Percentiles rank a stretch among this genome's conserved stretches.
These are phyloP conservation scores for Eristalinus sepulchralis DNA, from an alignment of 2,888 invertebrate species.

Conservation along the genomic window DNA sequence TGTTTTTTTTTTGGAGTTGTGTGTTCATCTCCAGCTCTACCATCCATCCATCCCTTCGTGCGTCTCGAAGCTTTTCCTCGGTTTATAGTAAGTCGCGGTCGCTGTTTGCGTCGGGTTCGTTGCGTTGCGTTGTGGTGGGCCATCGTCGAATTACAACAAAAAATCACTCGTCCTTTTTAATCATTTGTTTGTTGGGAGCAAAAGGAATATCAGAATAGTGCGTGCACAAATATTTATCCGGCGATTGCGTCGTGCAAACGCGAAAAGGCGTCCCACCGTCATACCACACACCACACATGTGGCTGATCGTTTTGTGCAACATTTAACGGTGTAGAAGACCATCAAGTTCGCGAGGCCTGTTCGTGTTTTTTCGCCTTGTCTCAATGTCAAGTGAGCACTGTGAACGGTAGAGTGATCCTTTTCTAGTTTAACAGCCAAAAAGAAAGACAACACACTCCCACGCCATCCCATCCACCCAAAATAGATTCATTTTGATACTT, in stretches of 20 bases:
- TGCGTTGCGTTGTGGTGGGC: background rate
- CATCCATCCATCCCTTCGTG: constrained; percentile 27
- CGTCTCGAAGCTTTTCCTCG: constrained; percentile 29
- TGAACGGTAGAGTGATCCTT: constrained; percentile 1
- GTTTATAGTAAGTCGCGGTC: constrained; percentile 36
- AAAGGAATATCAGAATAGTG: background rate
- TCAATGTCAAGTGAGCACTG: constrained; percentile 62
- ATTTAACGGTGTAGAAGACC: background rate
- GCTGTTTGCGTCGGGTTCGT: constrained; percentile 13
- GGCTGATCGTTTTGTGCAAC: background rate
- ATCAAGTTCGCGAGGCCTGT: background rate
- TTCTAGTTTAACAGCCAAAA: constrained; percentile 2
- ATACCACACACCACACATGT: background rate
- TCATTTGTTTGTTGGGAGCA: constrained; percentile 9
- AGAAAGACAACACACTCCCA: background rate
- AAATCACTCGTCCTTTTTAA: constrained; percentile 6
- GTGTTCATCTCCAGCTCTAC: background rate
- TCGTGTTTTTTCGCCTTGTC: constrained; percentile 21
- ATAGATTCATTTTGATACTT: background rate
- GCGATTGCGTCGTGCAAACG: no score
- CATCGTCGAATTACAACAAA: constrained; percentile 19
- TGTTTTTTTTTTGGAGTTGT: background rate
- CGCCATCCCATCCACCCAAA: background rate
- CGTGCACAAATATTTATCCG: no score
- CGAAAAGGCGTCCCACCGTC: no score